A percentile compares a stretch with the other conserved stretches of the same genome.
Conservation (phyloP, 2,797 vertebrate genomes). For the Eupleurogrammus muticus region DNA sequence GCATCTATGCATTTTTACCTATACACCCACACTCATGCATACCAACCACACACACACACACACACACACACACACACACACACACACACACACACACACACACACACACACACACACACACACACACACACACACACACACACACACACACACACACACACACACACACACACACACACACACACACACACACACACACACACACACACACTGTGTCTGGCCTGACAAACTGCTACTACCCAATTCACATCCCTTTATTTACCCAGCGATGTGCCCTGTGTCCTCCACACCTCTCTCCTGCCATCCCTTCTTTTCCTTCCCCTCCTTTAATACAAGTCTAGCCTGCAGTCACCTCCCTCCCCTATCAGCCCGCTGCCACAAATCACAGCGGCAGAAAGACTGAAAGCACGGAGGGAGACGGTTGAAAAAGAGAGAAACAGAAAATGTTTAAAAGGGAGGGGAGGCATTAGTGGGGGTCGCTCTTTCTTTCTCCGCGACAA, state of each 20-base stretch:
- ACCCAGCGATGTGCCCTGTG: slow-evolving; percentile 46
- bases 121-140: slow-evolving; percentile 27
- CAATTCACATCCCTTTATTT: slow-evolving; percentile 68
- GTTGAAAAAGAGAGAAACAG: slow-evolving; percentile 29
- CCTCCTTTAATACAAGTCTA: slow-evolving; percentile 45
- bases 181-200: slow-evolving; percentile 28
- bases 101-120: slow-evolving; percentile 14
- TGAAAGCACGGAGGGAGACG: slow-evolving; percentile 48
- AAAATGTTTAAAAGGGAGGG: slow-evolving; percentile 49
- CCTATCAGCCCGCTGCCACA: slow-evolving; percentile 61
- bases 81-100: slow-evolving; percentile 18
- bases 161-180: slow-evolving; percentile 19
- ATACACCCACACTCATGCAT: slow-evolving; percentile 28
- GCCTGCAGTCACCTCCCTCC: slow-evolving; percentile 55
- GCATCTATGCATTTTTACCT: not conserved
- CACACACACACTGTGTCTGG: slow-evolving; percentile 16
- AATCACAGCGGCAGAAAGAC: slow-evolving; percentile 65
- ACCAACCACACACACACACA: slow-evolving; percentile 12
- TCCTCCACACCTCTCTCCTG: slow-evolving; percentile 43
- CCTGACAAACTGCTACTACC: slow-evolving; percentile 63
- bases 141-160: slow-evolving; percentile 9
- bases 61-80: slow-evolving; percentile 24
- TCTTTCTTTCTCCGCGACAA: slow-evolving; percentile 58
- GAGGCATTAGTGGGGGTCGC: slow-evolving; percentile 38
- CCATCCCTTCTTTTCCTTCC: slow-evolving; percentile 49